Evolutionary conservation across 2,113 vertebrate genomes (phyloP), one percentile per base, ranked within the genome.

Genomic region (Perccottus glenii): DNA sequence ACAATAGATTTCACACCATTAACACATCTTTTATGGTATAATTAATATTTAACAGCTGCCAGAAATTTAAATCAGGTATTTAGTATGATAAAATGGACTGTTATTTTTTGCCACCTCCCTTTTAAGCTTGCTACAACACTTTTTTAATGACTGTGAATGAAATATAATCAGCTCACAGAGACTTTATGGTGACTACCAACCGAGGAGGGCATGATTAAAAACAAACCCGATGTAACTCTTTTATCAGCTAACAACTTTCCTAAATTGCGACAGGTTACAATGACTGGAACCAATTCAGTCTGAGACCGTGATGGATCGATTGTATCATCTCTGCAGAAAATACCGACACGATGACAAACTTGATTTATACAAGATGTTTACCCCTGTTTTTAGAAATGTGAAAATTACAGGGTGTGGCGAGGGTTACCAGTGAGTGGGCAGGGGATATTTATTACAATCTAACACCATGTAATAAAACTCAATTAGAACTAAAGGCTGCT

Each of bases 1-100:
- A 71, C 42, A 67, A 67, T 74, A 68, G 8, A 47, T 42, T 45
- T 64, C 56, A 48, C 51, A 48, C 33, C 52, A 61, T 51, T 40
- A 68, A 52, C 5, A 9, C 55, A 35, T 62, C 2, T 73, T 76
- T 80, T 76, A 49, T 11, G 38, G 70, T 45, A 47, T 69, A 27
- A 11, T 44, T 43, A 73, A 59, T 35, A 69, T 71, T 73, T 59
- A 73, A 52, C 45, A 70, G 55, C 44, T 42, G 9, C 27, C 52
- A 44, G 73, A 58, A 42, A 32, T 47, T 46, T 48, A 15, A 52
- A 44, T 49, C 32, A 15, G 43, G 19, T 61, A 56, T 62, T 43
- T 49, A 45, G 40, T 64, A 11, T 47, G 4, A 68, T 73, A 56
- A 70, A 73, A 69, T 42, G 19, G 42, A 48, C 36, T 12, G 55